Evolutionary conservation across 1,140 invertebrate genomes (phyloP).

Genomic region (Leptinotarsa texana): DNA sequence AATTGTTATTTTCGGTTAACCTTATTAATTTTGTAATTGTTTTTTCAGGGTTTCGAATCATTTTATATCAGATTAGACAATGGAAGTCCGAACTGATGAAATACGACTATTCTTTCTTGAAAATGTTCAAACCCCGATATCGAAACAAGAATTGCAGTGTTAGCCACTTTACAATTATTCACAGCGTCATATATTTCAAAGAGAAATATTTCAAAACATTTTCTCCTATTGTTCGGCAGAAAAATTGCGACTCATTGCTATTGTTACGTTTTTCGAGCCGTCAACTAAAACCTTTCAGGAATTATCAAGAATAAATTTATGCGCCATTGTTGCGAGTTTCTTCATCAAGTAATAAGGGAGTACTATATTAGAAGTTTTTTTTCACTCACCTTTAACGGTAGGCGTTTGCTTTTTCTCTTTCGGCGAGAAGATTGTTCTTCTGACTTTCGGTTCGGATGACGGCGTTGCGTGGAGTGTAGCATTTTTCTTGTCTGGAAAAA

Average conservation of each 20-base stretch:
- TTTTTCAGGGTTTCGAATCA: no score
- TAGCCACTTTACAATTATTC: neutral
- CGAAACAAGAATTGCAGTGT: neutral
- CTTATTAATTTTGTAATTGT: no score
- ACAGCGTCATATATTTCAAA: neutral
- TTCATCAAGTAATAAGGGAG: no score
- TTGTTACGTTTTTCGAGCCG: neutral
- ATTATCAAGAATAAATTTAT: neutral
- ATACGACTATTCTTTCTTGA: neutral
- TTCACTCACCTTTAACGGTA: slow-evolving; percentile 36
- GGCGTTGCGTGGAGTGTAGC: slow-evolving; percentile 16
- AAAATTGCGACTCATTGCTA: neutral
- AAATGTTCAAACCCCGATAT: neutral
- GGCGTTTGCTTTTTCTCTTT: slow-evolving; percentile 37
- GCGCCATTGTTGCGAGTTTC: neutral
- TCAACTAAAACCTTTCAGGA: neutral
- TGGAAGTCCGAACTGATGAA: no score
- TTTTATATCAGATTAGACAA: no score
- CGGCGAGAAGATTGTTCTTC: slow-evolving; percentile 26
- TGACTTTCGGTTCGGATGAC: slow-evolving; percentile 26
- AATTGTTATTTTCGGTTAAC: no score
- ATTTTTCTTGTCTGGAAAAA: slow-evolving; percentile 34
- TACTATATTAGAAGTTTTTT: neutral
- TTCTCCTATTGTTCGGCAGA: neutral
- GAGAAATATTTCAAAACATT: neutral